These are phyloP conservation scores for Drosophila macrothrix DNA, from an alignment of 2,888 invertebrate genomes.

Conservation along the genomic window DNA sequence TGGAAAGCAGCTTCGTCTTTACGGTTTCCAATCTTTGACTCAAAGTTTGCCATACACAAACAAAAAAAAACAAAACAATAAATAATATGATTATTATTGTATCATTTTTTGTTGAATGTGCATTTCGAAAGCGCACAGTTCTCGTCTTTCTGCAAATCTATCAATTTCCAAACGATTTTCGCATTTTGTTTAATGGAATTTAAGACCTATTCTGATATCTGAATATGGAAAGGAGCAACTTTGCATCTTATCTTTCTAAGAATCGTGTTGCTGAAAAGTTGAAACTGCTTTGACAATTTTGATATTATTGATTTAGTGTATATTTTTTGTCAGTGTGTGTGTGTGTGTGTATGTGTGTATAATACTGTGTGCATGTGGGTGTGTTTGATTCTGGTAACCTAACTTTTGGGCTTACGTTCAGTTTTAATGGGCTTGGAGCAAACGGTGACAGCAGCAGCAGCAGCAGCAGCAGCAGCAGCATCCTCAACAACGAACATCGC, in stretches of 20 bases:
- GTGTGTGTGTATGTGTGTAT: slow-evolving; percentile 19
- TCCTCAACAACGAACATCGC: slow-evolving; percentile 43
- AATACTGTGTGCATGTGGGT: neutral
- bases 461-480: slow-evolving; percentile 43
- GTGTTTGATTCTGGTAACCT: slow-evolving; percentile 49
- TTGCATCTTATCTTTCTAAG: neutral
- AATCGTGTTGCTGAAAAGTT: neutral
- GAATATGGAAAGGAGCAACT: neutral
- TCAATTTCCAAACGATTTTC: neutral
- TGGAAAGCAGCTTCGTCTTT: slow-evolving; percentile 33
- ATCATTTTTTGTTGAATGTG: neutral
- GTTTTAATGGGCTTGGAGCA: slow-evolving; percentile 65
- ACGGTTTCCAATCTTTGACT: slow-evolving; percentile 15
- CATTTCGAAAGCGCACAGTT: neutral
- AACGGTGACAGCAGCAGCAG: slow-evolving; percentile 18
- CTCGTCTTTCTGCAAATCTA: neutral
- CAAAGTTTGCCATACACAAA: slow-evolving; percentile 34
- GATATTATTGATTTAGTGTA: neutral
- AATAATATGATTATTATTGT: neutral
- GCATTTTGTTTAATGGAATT: neutral
- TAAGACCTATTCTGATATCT: neutral
- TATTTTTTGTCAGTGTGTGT: neutral
- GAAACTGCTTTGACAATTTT: neutral
- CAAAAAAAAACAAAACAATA: neutral
- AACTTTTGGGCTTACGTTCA: slow-evolving; percentile 66